Conservation (phyloP, 2,888 invertebrate genomes). For the Synergus laeviventris region DNA sequence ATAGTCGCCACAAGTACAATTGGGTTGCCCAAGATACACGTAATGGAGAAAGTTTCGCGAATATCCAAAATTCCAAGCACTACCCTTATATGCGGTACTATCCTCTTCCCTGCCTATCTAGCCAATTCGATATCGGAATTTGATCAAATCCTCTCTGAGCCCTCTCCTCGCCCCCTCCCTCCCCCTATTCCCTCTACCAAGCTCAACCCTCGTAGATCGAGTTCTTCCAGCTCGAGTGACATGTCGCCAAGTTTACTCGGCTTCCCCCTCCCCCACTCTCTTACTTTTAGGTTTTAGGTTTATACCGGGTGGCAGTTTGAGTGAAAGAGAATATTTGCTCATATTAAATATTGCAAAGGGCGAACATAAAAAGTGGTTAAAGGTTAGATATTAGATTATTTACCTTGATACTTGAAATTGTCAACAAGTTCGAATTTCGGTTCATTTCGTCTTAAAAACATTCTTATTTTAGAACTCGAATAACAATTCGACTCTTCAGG, state of each 20-base stretch:
- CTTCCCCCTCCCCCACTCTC: conserved; percentile 44
- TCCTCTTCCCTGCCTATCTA: conserved; percentile 41
- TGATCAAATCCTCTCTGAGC: conserved; percentile 71
- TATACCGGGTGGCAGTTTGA: conserved; percentile 7
- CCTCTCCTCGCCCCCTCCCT: conserved; percentile 51
- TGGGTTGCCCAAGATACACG: conserved; percentile 42
- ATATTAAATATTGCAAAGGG: conserved; percentile 19
- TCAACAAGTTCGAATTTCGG: too few species aligned
- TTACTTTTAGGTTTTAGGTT: conserved; percentile 13
- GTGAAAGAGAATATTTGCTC: conserved; percentile 14
- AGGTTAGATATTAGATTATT: not conserved
- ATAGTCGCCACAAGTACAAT: conserved; percentile 45
- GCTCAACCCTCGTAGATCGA: conserved; percentile 66
- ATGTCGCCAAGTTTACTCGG: conserved; percentile 72
- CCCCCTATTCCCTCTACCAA: conserved; percentile 5
- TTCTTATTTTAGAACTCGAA: too few species aligned
- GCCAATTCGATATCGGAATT: conserved; percentile 62
- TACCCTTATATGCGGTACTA: conserved; percentile 41
- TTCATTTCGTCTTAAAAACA: too few species aligned
- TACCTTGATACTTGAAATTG: not conserved
- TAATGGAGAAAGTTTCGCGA: conserved; percentile 59
- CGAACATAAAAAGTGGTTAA: conserved; percentile 15
- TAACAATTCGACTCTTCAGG: too few species aligned
- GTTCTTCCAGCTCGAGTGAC: conserved; percentile 75
- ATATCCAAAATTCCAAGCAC: conserved; percentile 53